These are phyloP conservation scores for Sarcophilus harrisii DNA, from an alignment of 2,797 vertebrate genomes.

Conservation along the genomic window DNA sequence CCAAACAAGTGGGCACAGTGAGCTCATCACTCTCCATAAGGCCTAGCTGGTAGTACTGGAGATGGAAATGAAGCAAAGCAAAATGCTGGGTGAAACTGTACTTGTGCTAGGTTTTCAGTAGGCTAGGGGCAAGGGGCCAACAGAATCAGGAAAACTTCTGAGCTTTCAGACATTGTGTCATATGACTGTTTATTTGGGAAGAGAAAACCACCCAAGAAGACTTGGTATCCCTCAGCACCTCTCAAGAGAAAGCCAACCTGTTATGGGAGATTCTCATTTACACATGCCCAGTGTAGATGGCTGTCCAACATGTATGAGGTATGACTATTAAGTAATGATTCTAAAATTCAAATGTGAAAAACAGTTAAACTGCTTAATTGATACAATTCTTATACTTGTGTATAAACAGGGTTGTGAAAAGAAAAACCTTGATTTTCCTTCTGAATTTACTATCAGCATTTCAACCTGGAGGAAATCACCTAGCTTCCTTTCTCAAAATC, in stretches of 20 bases:
- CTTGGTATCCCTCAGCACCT: conserved; percentile 38
- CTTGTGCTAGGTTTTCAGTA: conserved; percentile 48
- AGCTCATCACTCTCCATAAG: conserved; percentile 53
- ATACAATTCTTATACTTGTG: background rate
- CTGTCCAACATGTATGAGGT: background rate
- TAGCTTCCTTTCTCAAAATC: background rate
- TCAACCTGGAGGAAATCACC: background rate
- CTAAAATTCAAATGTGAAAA: background rate
- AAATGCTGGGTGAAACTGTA: conserved; percentile 16
- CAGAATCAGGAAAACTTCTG: conserved; percentile 68
- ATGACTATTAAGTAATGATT: background rate
- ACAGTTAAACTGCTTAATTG: background rate
- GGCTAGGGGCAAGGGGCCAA: conserved; percentile 52
- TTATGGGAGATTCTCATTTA: background rate
- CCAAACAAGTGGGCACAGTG: conserved; percentile 50
- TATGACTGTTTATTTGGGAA: conserved; percentile 70
- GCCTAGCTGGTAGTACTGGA: conserved; percentile 35
- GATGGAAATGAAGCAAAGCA: background rate
- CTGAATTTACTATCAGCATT: background rate
- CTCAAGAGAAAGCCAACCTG: conserved; percentile 10
- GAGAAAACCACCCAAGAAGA: conserved; percentile 57
- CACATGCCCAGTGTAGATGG: background rate
- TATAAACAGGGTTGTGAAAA: background rate
- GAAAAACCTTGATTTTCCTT: background rate
- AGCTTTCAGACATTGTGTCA: conserved; percentile 78